Evolutionary conservation across 2,113 vertebrate genomes (phyloP).

Genomic region (Perca schrenkii): DNA sequence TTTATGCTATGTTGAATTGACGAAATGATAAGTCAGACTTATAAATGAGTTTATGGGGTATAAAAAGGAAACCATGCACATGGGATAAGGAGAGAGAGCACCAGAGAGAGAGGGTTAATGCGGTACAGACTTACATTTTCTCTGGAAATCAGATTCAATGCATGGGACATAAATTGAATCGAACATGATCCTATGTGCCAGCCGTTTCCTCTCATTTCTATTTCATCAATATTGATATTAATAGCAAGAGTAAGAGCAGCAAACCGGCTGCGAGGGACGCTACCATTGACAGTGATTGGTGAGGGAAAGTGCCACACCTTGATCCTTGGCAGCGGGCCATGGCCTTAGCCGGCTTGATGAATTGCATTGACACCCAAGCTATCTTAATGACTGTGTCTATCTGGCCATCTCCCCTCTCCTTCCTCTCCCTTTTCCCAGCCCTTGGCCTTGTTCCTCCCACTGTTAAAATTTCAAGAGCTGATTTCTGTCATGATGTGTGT

Average conservation of each 20-base stretch:
- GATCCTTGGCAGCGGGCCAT: slow-evolving; percentile 66
- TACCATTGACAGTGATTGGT: slow-evolving; percentile 69
- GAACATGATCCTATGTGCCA: neutral
- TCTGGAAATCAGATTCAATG: neutral
- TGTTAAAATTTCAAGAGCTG: slow-evolving; percentile 67
- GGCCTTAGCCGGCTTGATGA: slow-evolving; percentile 80
- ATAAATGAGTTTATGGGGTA: neutral
- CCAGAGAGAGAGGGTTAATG: neutral
- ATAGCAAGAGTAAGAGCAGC: slow-evolving; percentile 49
- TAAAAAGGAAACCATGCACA: neutral
- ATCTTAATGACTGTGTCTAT: slow-evolving; percentile 85
- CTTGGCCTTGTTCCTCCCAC: slow-evolving; percentile 80
- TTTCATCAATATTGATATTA: slow-evolving; percentile 36
- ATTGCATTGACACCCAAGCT: slow-evolving; percentile 86
- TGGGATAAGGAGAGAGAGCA: neutral
- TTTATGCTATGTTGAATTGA: neutral
- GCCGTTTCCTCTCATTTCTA: slow-evolving; percentile 22
- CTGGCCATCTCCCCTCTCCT: slow-evolving; percentile 76
- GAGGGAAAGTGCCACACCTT: slow-evolving; percentile 72
- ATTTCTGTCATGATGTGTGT: slow-evolving; percentile 15
- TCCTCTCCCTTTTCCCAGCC: slow-evolving; percentile 75
- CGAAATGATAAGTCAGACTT: neutral
- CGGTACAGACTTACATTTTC: neutral
- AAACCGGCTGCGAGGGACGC: slow-evolving; percentile 44
- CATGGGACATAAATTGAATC: too few relatives aligned